Percentiles rank a stretch among this genome's conserved stretches.
phyloP scores from a whole-genome alignment of 1,140 invertebrate genomes.

The Lethrus apterus region DNA sequence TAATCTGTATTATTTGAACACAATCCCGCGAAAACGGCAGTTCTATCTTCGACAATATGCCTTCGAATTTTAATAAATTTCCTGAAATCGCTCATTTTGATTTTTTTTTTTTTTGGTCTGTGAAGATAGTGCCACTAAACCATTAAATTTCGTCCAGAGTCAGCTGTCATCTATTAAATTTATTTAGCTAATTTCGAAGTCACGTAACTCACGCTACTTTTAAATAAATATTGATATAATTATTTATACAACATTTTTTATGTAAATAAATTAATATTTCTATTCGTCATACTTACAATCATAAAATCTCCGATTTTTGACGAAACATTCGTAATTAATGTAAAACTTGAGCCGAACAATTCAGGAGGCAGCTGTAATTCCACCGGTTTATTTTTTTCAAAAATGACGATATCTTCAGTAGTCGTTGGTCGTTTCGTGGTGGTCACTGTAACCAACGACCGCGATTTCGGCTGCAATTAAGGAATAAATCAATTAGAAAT shows the following conservation, averaged over 20 bases:
- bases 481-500: background rate
- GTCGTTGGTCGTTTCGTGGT: constrained; percentile 41
- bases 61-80: no score
- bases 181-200: background rate
- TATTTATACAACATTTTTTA: background rate
- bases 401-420: constrained; percentile 58
- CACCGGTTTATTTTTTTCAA: constrained; percentile 53
- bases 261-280: background rate
- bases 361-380: constrained; percentile 56
- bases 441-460: constrained; percentile 14
- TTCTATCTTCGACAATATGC: no score
- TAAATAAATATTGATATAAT: background rate
- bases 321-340: constrained; percentile 60
- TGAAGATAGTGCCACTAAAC: no score
- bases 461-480: constrained; percentile 8
- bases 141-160: background rate
- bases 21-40: no score
- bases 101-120: no score
- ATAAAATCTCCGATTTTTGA: constrained; percentile 59
- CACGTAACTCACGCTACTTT: background rate
- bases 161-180: background rate
- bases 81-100: no score
- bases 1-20: no score
- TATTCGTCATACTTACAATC: constrained; percentile 50
- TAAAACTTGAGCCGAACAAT: constrained; percentile 62